Base-by-base conservation (phyloP, 2,113 vertebrate species). In the Bungarus multicinctus region DNA sequence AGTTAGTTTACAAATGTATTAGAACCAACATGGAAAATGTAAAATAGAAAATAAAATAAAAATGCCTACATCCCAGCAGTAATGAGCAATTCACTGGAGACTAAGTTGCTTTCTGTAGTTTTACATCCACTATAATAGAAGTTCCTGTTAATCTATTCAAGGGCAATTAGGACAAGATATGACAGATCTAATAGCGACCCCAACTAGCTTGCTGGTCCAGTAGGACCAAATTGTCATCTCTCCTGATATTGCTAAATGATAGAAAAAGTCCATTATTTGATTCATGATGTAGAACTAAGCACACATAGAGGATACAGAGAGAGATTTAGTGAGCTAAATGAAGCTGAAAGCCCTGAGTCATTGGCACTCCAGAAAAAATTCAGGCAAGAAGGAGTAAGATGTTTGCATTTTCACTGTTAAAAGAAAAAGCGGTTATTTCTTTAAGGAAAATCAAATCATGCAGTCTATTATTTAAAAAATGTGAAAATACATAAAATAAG, bases 141-240 rank as follows among this genome's bases (percentile, higher is more conserved):
- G 55, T 30, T 55, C 34, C 39, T 45, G 6, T 60, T 22, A n/a
- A 87, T n/a, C 25, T 87, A 52, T 52, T 87, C 27, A 52, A 22
- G 18, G 89, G 89, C 92, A 94, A 88, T 96, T 95, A 95, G 89
- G 60, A 93, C 96, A 96, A 95, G 87, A 90, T 95, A 95, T 95
- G 93, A n/a, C 88, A 91, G 52, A 43, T 88, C 14, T 64, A 39
- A 58, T 91, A 93, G 7, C 2, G 54, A 34, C 43, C 16, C 74
- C 69, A 74, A 39, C n/a, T 43, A 43, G 27, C n/a, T 60, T 54
- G 23, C 47, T 91, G 54, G 43, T 45, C 45, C 23, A 45, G 54
- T 9, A 86, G 18, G 9, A 27, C 23, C 39, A 53, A 25, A 91
- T 34, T 39, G 18, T 25, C 2, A 27, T 23, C 27, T 23, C 20